These are phyloP conservation scores for Siderastrea radians DNA, from an alignment of 92 coral and sea anemone species.

Conservation along the genomic window DNA sequence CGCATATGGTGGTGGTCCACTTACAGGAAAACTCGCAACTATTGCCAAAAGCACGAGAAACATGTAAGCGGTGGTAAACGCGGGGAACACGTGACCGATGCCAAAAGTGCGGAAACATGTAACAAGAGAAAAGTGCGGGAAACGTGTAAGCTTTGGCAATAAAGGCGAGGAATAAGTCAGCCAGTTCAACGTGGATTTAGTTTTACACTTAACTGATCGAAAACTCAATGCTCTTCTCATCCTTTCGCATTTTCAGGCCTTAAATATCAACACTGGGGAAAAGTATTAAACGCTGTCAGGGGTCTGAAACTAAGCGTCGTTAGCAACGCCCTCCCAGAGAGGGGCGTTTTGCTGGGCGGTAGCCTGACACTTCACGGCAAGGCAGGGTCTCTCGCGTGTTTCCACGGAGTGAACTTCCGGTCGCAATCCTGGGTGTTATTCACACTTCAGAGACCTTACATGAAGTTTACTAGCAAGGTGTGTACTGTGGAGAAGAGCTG, in stretches of 20 bases:
- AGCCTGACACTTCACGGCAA: slow-evolving; percentile 88
- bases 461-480: slow-evolving; percentile 89
- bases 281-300: slow-evolving; percentile 85
- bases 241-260: slow-evolving; percentile 67
- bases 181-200: too few species aligned
- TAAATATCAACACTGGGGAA: slow-evolving; percentile 99
- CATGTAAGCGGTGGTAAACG: too few species aligned
- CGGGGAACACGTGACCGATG: neutral
- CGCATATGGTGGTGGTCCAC: too few species aligned
- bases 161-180: too few species aligned
- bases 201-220: too few species aligned
- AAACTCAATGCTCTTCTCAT: neutral
- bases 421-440: slow-evolving; percentile 99
- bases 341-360: slow-evolving; percentile 96
- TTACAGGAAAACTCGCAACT: too few species aligned
- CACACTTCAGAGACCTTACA: slow-evolving; percentile 81
- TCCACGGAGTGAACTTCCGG: slow-evolving; percentile 97
- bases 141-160: too few species aligned
- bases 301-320: slow-evolving; percentile 87
- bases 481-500: slow-evolving; percentile 95
- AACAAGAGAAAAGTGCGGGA: too few species aligned
- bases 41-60: too few species aligned
- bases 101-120: neutral
- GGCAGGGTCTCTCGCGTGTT: slow-evolving; percentile 93
- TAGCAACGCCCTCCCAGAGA: slow-evolving; percentile 85